Evolutionary conservation across 2,797 vertebrate species (phyloP).

Genomic region (Pangasius mekongensis): DNA sequence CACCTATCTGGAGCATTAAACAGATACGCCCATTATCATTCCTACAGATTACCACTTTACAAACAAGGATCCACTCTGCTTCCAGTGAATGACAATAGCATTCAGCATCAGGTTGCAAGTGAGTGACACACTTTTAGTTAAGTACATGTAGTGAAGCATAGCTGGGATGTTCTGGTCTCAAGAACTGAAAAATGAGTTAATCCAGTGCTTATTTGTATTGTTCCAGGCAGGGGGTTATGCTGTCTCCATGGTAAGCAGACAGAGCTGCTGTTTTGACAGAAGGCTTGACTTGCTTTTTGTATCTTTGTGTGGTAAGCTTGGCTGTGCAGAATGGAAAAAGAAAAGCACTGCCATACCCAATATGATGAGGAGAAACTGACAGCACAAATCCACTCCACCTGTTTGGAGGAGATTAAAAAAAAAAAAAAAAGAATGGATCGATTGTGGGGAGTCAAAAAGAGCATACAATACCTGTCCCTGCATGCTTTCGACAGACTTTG

Average conservation of each 20-base stretch:
- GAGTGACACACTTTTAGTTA: not conserved
- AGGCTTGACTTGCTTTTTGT: slow-evolving; percentile 7
- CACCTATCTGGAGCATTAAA: not conserved
- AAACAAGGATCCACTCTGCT: slow-evolving; percentile 44
- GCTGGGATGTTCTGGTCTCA: slow-evolving; percentile 23
- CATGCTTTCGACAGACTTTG: slow-evolving; percentile 11
- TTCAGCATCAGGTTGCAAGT: not conserved
- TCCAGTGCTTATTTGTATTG: slow-evolving; percentile 11
- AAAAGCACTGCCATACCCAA: not conserved
- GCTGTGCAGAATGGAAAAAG: not conserved
- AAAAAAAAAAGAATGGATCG: slow-evolving; percentile 43
- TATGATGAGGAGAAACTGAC: not conserved
- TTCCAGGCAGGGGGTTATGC: not conserved
- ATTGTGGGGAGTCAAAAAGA: slow-evolving; percentile 28
- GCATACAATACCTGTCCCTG: slow-evolving; percentile 8
- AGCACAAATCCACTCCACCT: slow-evolving; percentile 36
- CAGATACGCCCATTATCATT: slow-evolving; percentile 35
- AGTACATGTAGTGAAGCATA: not conserved
- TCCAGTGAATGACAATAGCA: slow-evolving; percentile 44
- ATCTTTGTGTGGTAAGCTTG: not conserved
- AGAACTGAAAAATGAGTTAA: slow-evolving; percentile 31
- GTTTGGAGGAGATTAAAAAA: slow-evolving; percentile 26
- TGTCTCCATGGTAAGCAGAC: slow-evolving; percentile 10
- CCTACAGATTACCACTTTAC: slow-evolving; percentile 42
- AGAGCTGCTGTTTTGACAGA: not conserved